Evolutionary conservation across 1,140 invertebrate species (phyloP).

Genomic region (Homarus americanus): DNA sequence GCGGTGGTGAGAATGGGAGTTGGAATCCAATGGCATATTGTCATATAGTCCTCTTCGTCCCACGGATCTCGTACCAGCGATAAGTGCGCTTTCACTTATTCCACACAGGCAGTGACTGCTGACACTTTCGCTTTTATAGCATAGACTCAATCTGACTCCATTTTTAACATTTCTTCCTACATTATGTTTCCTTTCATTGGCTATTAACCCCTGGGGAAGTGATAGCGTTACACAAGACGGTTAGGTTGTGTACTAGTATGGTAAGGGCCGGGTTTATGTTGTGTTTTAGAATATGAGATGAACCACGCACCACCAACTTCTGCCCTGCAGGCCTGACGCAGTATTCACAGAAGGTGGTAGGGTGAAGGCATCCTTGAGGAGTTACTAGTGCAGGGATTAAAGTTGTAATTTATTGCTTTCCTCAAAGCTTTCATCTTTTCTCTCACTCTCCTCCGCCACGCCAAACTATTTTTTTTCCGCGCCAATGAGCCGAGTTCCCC

Average conservation of each 20-base stretch:
- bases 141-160: background rate
- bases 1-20: too few species aligned
- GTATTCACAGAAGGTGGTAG: conserved; percentile 56
- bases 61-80: conserved; percentile 57
- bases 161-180: too few species aligned
- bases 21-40: conserved; percentile 67
- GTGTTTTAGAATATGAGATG: conserved; percentile 16
- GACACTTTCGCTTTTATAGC: conserved; percentile 25
- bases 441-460: too few species aligned
- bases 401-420: conserved; percentile 63
- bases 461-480: too few species aligned
- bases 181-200: too few species aligned
- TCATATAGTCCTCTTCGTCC: conserved; percentile 62
- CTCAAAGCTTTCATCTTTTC: background rate
- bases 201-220: too few species aligned
- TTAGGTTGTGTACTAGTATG: too few species aligned
- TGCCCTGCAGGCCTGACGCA: conserved; percentile 58
- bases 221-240: too few species aligned
- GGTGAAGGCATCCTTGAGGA: conserved; percentile 48
- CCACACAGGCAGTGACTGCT: conserved; percentile 57
- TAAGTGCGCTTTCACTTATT: conserved; percentile 43
- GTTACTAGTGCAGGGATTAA: conserved; percentile 60
- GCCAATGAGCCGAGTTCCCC: too few species aligned
- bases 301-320: conserved; percentile 57
- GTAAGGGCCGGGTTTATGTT: background rate